Base-by-base conservation (phyloP, 2,888 invertebrate genomes). In the Netelia fuscicornis region DNA sequence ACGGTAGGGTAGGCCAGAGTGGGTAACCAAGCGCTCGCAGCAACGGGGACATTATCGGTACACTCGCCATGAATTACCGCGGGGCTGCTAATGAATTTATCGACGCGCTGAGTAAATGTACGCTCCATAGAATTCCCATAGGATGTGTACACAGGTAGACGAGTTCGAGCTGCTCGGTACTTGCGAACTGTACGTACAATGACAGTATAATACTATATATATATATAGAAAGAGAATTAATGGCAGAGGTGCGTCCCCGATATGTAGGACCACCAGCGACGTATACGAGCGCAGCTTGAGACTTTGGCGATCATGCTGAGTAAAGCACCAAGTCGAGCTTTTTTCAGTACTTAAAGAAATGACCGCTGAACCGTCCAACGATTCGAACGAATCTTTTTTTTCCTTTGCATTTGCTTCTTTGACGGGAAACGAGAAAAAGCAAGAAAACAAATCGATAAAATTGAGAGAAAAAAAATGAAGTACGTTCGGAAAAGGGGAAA, bases 51-150 rank as follows among this genome's bases (percentile, higher is more conserved):
- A 81, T 84, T 84, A 84, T 81, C 81, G 81, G 74, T 81, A 84
- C 84, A 81, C 84, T 84, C 78, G 77, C 81, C 70, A 76, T 84
- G 84, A 84, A 84, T 84, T 84, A 84, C 68, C 77, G 56, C 78
- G 62, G 23, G 84, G 72, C 81, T 81, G 70, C 78, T 84, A 84
- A 84, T 84, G 84, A 84, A 84, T 84, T 84, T 84, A 84, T 81
- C 84, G 81, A 84, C 84, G 81, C 77, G 70, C 77, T 84, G 81
- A 84, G 84, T 84, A 84, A 84, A 84, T 78, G 81, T 64, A 84
- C 78, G 84, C 78, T 84, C 78, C 81, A 74, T 65, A 62, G 64
- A 84, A 81, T 81, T 65, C 81, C 77, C 84, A 74, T 68, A 74
- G 84, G 81, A 81, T 84, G 78, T 84, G 81, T 81, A 84, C 70